Evolutionary conservation across 2,113 vertebrate genomes (phyloP), one percentile per base, ranked within the genome.

Genomic region (Myanophis thanlyinensis): DNA sequence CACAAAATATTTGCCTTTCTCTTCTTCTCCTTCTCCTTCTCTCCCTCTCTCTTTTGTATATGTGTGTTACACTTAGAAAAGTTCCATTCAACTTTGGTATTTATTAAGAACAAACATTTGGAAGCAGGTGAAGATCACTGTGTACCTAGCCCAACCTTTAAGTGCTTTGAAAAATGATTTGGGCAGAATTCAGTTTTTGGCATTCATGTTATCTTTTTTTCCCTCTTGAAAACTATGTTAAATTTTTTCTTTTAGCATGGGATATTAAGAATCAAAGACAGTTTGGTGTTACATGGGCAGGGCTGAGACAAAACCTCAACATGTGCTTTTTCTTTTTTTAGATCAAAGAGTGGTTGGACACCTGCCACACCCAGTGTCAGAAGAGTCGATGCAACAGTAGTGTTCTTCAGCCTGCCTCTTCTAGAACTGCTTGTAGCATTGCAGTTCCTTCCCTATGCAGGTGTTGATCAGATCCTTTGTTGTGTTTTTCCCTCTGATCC

Each of bases 101-200:
- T 94, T 93, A 52, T 90, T 80, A 90, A 86, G 11, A 1, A 25
- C 12, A 53, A 94, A 46, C 8, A 89, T 94, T 94, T 93, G 53
- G 93, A 95, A 95, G 88, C 20, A 86, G 0, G 0, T 49, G 44
- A 53, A 85, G n/a, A 87, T 95, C 40, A 67, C 40, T 11, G 25
- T 0, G 46, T 89, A 84, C 62, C 7, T 0, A 27, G 51, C 59
- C 47, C 53, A 94, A 48, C 20, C n/a, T 94, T 94, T 52, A 40
- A 59, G 27, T 67, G 10, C 51, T 88, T 92, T 90, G 46, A 85
- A 89, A 93, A 80, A 89, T 80, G 44, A 9, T 89, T 92, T 90
- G 52, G 48, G 27, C 27, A 91, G 48, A 92, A 91, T 93, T 92
- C 88, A 84, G 7, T 85, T 20, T 92, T 35, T 5, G 59, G 30